phyloP scores from a whole-genome alignment of 2,888 invertebrate species.

The Scaptomyza parva region DNA sequence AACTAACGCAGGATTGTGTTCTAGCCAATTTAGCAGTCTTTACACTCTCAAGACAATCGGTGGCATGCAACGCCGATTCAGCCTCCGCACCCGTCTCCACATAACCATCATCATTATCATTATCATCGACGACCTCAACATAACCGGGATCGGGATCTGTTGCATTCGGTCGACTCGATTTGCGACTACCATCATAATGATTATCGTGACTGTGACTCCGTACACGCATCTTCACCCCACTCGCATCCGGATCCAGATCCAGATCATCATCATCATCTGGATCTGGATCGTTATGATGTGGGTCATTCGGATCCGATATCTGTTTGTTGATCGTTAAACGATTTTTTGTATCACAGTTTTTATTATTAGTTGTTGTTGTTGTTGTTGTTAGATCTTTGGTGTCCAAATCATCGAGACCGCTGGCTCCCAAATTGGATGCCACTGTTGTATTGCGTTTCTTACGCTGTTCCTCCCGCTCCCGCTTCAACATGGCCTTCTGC shows the following conservation, averaged over 20 bases:
- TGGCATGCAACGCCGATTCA: conserved; percentile 36
- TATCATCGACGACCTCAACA: conserved; percentile 19
- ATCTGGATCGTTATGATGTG: conserved; percentile 9
- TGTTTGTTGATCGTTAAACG: conserved; percentile 56
- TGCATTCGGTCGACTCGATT: conserved; percentile 24
- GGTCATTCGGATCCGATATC: conserved; percentile 29
- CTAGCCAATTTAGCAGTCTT: conserved; percentile 70
- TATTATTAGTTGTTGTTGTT: conserved; percentile 3
- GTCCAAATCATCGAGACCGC: conserved; percentile 50
- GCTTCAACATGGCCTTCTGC: conserved; percentile 73
- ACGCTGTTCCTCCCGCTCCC: conserved; percentile 71
- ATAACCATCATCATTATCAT: conserved; percentile 29
- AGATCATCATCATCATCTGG: conserved; percentile 18
- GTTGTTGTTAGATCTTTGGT: conserved; percentile 40
- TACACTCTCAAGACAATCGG: conserved; percentile 44
- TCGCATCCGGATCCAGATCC: conserved; percentile 14
- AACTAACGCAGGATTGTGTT: conserved; percentile 83
- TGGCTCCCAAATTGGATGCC: conserved; percentile 66
- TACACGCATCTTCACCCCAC: conserved; percentile 56
- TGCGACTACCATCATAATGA: conserved; percentile 48
- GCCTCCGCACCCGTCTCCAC: conserved; percentile 71
- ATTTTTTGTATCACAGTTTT: conserved; percentile 66
- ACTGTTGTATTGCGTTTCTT: conserved; percentile 74
- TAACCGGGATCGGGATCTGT: conserved; percentile 32
- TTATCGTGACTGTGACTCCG: conserved; percentile 69